These are phyloP conservation scores for Mycogona germanica DNA, from an alignment of 2,888 invertebrate genomes.

Conservation along the genomic window DNA sequence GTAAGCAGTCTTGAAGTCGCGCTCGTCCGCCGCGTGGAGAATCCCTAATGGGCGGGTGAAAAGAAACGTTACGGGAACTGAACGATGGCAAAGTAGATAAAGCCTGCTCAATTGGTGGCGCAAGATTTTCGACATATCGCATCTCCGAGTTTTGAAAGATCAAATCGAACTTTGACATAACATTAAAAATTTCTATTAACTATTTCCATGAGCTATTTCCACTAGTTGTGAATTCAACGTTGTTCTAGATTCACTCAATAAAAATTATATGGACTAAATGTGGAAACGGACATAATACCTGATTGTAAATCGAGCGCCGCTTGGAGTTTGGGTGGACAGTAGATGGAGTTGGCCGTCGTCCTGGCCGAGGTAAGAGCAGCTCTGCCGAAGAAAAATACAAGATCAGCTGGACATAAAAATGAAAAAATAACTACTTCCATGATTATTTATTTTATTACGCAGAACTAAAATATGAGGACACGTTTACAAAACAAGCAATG, in stretches of 20 bases:
- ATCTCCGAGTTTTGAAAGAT: too few species aligned
- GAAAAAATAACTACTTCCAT: neutral
- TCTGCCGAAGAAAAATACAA: slow-evolving; percentile 35
- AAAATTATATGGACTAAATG: too few species aligned
- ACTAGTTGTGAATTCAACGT: too few species aligned
- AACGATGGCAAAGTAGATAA: neutral
- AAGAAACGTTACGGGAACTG: slow-evolving; percentile 11
- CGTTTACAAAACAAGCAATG: too few species aligned
- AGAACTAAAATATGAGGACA: too few species aligned
- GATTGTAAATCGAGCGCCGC: slow-evolving; percentile 95
- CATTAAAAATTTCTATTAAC: neutral
- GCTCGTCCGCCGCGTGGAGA: slow-evolving; percentile 98
- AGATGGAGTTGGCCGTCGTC: slow-evolving; percentile 99
- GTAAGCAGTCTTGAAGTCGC: slow-evolving; percentile 99
- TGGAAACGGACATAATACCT: slow-evolving; percentile 42
- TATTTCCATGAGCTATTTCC: neutral
- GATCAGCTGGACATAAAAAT: neutral
- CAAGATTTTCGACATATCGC: too few species aligned
- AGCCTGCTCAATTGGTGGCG: too few species aligned
- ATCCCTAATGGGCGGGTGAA: too few species aligned
- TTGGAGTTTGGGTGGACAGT: slow-evolving; percentile 97
- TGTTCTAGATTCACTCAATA: too few species aligned
- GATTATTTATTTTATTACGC: too few species aligned
- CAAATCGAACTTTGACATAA: neutral
- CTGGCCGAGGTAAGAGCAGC: slow-evolving; percentile 95